These are phyloP conservation scores for Hyles lineata DNA, from an alignment of 2,888 invertebrate genomes.

Conservation along the genomic window DNA sequence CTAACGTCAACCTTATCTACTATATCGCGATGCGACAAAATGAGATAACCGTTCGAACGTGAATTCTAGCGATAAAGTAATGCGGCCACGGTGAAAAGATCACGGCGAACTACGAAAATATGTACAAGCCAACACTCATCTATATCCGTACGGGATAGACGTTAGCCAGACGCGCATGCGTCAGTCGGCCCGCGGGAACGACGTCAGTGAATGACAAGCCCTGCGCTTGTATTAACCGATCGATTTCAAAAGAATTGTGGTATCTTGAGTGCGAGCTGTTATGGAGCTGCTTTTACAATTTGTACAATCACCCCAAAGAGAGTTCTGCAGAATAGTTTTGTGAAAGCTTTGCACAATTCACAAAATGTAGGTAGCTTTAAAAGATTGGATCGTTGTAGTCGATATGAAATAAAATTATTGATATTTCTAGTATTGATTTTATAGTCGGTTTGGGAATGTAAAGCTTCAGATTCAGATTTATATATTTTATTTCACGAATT, in stretches of 20 bases:
- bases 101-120: conserved; percentile 68
- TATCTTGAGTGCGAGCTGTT: conserved; percentile 47
- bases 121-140: conserved; percentile 70
- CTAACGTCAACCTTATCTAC: conserved; percentile 71
- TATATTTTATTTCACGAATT: background rate
- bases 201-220: conserved; percentile 83
- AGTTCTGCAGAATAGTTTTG: background rate
- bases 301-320: conserved; percentile 37
- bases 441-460: background rate
- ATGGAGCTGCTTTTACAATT: conserved; percentile 46
- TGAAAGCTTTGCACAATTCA: background rate
- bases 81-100: conserved; percentile 73
- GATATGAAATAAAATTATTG: background rate
- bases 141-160: conserved; percentile 79
- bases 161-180: conserved; percentile 83
- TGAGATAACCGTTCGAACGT: conserved; percentile 71
- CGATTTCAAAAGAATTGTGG: conserved; percentile 78
- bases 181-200: conserved; percentile 66
- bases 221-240: conserved; percentile 78
- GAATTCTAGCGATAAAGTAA: conserved; percentile 71
- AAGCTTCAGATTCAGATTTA: background rate
- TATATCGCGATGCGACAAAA: conserved; percentile 79
- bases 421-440: background rate
- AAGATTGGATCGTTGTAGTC: background rate
- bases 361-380: background rate